Conservation (phyloP, 2,888 invertebrate species). For the Brachypalpus laphriformis region DNA sequence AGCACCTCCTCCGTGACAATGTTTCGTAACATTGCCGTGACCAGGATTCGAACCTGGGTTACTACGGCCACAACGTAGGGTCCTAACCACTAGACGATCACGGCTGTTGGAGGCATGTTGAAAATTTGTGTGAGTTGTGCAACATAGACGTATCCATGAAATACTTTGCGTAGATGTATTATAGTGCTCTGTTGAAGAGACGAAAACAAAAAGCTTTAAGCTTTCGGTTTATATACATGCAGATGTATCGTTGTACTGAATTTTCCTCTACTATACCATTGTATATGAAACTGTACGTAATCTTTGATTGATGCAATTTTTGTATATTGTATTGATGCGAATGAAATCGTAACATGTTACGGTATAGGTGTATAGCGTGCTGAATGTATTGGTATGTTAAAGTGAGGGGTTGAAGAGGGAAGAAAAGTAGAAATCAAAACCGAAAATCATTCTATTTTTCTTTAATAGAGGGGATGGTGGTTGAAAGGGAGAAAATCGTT, state of each 20-base stretch:
- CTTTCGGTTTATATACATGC: neutral
- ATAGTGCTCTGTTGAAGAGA: too few relatives aligned
- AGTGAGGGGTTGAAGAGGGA: neutral
- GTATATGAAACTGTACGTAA: too few relatives aligned
- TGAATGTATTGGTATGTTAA: too few relatives aligned
- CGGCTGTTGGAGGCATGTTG: constrained; percentile 77
- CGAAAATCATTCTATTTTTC: too few relatives aligned
- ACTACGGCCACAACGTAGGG: constrained; percentile 83
- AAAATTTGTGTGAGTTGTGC: too few relatives aligned
- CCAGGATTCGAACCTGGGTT: constrained; percentile 83
- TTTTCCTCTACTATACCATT: too few relatives aligned
- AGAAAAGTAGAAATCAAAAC: too few relatives aligned
- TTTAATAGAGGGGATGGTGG: too few relatives aligned
- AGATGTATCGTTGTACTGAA: too few relatives aligned
- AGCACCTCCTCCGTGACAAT: constrained; percentile 71
- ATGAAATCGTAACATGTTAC: too few relatives aligned
- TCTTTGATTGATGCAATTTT: too few relatives aligned
- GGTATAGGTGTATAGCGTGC: too few relatives aligned
- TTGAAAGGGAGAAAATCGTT: neutral
- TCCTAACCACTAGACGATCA: constrained; percentile 83
- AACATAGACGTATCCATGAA: neutral
- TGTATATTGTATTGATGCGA: neutral
- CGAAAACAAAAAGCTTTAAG: neutral
- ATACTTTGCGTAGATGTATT: neutral
- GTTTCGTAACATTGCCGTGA: constrained; percentile 79